Evolutionary conservation across 2,797 vertebrate species (phyloP).

Genomic region (Danio kyathit): DNA sequence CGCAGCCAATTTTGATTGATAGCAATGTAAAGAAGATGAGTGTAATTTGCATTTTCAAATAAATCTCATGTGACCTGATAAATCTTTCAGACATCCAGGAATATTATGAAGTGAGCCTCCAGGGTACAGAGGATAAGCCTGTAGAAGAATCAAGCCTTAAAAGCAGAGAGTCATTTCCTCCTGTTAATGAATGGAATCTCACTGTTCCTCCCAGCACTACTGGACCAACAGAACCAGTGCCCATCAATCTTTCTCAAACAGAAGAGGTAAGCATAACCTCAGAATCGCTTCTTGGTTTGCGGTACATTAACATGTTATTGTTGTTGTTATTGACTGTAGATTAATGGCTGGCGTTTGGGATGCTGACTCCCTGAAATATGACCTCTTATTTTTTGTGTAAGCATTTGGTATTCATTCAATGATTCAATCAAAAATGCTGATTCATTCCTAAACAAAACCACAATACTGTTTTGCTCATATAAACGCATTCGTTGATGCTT

Average conservation of each 20-base stretch:
- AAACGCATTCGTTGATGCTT: background rate
- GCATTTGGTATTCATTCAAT: background rate
- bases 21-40: constrained; percentile 2
- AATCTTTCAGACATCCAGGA: constrained; percentile 84
- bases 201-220: constrained; percentile 81
- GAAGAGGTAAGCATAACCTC: constrained; percentile 76
- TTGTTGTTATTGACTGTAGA: background rate
- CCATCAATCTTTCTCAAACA: constrained; percentile 79
- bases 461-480: background rate
- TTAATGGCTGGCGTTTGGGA: background rate
- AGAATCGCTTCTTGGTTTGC: background rate
- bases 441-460: background rate
- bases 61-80: background rate
- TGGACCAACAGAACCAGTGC: constrained; percentile 80
- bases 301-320: background rate
- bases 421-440: background rate
- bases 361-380: too few species aligned
- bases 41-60: background rate
- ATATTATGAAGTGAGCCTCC: constrained; percentile 89
- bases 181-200: constrained; percentile 83
- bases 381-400: background rate
- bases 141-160: constrained; percentile 70
- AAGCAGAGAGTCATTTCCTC: constrained; percentile 74
- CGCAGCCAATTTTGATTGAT: too few species aligned
- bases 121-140: constrained; percentile 82